Base-by-base conservation (phyloP, 2,113 vertebrate species). In the Aegotheles bennettii region DNA sequence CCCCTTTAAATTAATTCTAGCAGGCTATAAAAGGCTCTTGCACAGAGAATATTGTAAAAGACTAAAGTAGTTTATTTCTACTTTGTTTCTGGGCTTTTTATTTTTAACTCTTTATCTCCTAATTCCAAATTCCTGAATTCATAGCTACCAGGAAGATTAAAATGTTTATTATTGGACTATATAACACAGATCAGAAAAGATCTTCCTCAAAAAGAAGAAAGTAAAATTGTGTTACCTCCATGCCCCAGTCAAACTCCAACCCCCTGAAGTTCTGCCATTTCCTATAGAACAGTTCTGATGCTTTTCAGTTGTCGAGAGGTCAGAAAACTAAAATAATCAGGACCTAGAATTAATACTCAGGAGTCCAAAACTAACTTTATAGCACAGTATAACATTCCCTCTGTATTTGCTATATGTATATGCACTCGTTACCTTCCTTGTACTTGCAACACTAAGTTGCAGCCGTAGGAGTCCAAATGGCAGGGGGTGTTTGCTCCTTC, bases 381-480 rank as follows among this genome's bases (percentile, higher is more conserved):
- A 57, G 45, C 54, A 64, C 23, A 24, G 20, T 17, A 5, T 45
- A 70, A 78, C 20, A 38, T 68, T 67, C 18, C 18, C 42, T 17
- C 45, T 73, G 16, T 56, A 68, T 77, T 80, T 78, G 29, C 38
- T 40, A 7, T 70, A 59, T 7, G 47, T 40, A 35, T 48, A 56
- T 35, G 45, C 23, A 25, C 40, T 93, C 29, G 53, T 92, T 98
- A 99, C 99, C 99, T 99, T 98, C 99, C 99, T 95, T 99, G 98
- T 26, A 99, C 98, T 96, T 99, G 99, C 90, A 99, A 93, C 10
- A 99, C 99, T 89, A 99, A 97, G 96, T 99, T 99, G 96, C 98
- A 99, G 63, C 99, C 99, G 0, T 99, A 99, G 20, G 99, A 98
- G 96, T 99, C 99, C 96, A 98, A 96, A 95, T 99, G 99, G 81